Evolutionary conservation across 1,140 invertebrate species (phyloP).

Genomic region (Trachymyrmex cornetzi): DNA sequence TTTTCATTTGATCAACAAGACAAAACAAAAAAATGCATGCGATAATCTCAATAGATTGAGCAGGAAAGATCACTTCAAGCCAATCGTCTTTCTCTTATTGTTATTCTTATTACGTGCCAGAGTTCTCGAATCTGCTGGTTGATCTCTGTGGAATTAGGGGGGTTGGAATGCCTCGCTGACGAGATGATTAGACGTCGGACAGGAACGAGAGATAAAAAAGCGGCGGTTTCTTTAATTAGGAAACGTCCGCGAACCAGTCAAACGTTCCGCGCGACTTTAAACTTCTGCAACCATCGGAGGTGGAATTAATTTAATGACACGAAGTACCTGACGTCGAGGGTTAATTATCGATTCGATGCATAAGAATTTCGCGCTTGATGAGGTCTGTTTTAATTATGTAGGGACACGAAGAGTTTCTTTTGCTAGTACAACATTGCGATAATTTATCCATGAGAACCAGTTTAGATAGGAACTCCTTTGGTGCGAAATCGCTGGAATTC

Average conservation of each 20-base stretch:
- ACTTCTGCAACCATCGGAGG: slow-evolving; percentile 26
- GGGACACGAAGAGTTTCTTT: neutral
- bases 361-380: neutral
- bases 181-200: slow-evolving; percentile 62
- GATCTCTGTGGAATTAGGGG: slow-evolving; percentile 39
- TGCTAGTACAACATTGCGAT: neutral
- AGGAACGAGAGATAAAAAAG: neutral
- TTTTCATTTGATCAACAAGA: neutral
- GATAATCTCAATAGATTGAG: slow-evolving; percentile 52
- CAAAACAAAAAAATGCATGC: slow-evolving; percentile 11
- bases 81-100: slow-evolving; percentile 38
- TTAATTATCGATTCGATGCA: slow-evolving; percentile 47
- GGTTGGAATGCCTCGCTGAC: slow-evolving; percentile 20
- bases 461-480: neutral
- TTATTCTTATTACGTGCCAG: slow-evolving; percentile 57
- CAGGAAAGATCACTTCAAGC: neutral
- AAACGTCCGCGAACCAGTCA: slow-evolving; percentile 26
- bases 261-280: slow-evolving; percentile 50
- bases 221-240: slow-evolving; percentile 51
- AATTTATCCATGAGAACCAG: slow-evolving; percentile 3
- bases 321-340: neutral
- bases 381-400: slow-evolving; percentile 25
- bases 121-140: slow-evolving; percentile 10
- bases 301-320: slow-evolving; percentile 56
- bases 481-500: slow-evolving; percentile 5